Conservation (phyloP, 2,888 invertebrate species). For the Luffia ferchaultella region DNA sequence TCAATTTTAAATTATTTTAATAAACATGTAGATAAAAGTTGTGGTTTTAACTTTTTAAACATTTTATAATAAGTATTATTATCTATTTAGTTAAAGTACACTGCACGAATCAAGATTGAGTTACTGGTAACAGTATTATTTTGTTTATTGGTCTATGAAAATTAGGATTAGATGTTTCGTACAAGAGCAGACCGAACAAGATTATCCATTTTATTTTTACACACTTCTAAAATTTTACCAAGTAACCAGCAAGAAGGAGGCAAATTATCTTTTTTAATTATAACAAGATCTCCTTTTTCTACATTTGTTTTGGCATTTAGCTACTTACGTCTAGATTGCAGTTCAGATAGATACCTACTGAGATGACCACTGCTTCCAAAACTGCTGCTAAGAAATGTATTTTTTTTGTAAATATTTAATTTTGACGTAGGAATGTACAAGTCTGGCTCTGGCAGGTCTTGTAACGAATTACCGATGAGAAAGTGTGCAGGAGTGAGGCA, state of each 20-base stretch:
- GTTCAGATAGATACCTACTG: conserved; percentile 7
- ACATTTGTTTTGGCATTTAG: conserved; percentile 3
- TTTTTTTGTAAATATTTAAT: conserved; percentile 6
- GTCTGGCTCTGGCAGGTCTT: conserved; percentile 3
- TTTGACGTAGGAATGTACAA: conserved; percentile 1
- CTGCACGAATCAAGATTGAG: no score
- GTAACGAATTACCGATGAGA: not conserved
- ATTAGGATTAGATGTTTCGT: not conserved
- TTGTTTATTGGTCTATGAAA: not conserved
- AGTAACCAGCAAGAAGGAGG: not conserved
- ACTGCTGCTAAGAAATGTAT: conserved; percentile 5
- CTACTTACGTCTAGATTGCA: conserved; percentile 6
- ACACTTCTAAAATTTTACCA: not conserved
- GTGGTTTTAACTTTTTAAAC: no score
- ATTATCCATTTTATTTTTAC: not conserved
- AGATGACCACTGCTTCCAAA: conserved; percentile 8
- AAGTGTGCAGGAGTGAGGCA: conserved; percentile 5
- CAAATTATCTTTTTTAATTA: conserved; percentile 4
- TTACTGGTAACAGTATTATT: not conserved
- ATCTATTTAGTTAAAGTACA: no score
- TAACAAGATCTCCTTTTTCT: not conserved
- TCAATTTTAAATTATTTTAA: no score
- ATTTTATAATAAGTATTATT: no score
- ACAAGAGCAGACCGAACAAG: not conserved
- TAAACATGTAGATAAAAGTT: no score